Evolutionary conservation across 1,140 invertebrate species (phyloP).

Genomic region (Drosophila biarmipes): DNA sequence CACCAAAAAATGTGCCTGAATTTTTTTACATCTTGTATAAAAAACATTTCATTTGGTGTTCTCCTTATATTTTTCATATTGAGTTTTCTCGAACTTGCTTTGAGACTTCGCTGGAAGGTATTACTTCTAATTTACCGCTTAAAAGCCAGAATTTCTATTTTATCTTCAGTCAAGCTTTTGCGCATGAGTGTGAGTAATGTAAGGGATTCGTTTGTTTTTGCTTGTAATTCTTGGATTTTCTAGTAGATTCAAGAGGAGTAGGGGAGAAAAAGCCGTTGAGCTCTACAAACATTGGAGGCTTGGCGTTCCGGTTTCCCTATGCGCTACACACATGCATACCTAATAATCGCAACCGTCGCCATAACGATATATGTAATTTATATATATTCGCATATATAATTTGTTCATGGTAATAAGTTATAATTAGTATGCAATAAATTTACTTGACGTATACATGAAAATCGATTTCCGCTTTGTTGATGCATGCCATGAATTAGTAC

Average conservation of each 20-base stretch:
- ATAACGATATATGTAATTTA: slow-evolving; percentile 45
- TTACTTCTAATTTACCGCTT: slow-evolving; percentile 60
- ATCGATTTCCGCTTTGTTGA: slow-evolving; percentile 44
- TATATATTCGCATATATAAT: slow-evolving; percentile 36
- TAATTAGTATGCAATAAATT: slow-evolving; percentile 68
- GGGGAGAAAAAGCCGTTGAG: slow-evolving; percentile 39
- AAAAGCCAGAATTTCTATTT: slow-evolving; percentile 57
- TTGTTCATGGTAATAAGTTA: slow-evolving; percentile 46
- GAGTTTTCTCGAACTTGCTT: slow-evolving; percentile 39
- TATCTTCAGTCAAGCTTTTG: slow-evolving; percentile 76
- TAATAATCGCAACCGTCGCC: slow-evolving; percentile 54
- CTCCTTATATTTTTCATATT: slow-evolving; percentile 24
- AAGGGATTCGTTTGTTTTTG: neutral
- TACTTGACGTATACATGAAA: slow-evolving; percentile 79
- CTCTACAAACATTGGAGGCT: slow-evolving; percentile 42
- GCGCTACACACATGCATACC: slow-evolving; percentile 65
- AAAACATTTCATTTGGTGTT: slow-evolving; percentile 70
- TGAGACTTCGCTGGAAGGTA: slow-evolving; percentile 66
- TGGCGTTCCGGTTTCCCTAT: slow-evolving; percentile 46
- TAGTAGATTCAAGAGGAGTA: slow-evolving; percentile 26
- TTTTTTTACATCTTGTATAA: slow-evolving; percentile 52
- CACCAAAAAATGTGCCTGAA: slow-evolving; percentile 62
- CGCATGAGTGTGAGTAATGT: slow-evolving; percentile 48
- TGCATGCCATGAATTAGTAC: slow-evolving; percentile 61
- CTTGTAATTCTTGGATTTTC: slow-evolving; percentile 14